Evolutionary conservation across 2,888 invertebrate genomes (phyloP).

Genomic region (Notocelia uddmanniana): DNA sequence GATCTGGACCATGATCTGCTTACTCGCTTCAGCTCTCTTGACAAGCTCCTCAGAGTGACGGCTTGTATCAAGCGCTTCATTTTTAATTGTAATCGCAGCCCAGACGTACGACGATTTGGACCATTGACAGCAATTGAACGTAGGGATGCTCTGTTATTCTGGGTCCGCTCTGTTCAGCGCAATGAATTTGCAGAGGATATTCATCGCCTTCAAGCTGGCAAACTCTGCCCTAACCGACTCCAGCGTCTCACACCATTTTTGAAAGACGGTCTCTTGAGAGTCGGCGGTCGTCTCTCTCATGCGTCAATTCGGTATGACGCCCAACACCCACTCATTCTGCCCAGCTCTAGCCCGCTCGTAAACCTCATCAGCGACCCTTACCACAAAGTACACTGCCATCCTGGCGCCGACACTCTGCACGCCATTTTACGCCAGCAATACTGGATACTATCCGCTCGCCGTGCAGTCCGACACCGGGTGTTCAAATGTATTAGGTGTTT

Average conservation of each 20-base stretch:
- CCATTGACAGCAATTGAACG: constrained; percentile 15
- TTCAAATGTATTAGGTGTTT: constrained; percentile 3
- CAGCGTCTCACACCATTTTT: constrained; percentile 16
- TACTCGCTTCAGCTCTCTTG: constrained; percentile 4
- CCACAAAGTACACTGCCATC: too few species aligned
- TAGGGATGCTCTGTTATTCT: constrained; percentile 14
- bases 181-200: too few species aligned
- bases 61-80: constrained; percentile 27
- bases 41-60: constrained; percentile 24
- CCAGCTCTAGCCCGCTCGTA: too few species aligned
- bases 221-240: constrained; percentile 3
- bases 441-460: not conserved
- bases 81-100: constrained; percentile 9
- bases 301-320: not conserved
- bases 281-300: constrained; percentile 21
- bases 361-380: too few species aligned
- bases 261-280: constrained; percentile 10
- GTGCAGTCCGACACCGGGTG: not conserved
- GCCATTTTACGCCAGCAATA: not conserved
- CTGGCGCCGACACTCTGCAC: too few species aligned
- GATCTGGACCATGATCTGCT: too few species aligned
- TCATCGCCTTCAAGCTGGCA: not conserved
- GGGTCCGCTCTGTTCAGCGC: constrained; percentile 19
- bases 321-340: too few species aligned
- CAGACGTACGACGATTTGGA: constrained; percentile 4